Evolutionary conservation across 2,797 vertebrate genomes (phyloP).

Genomic region (Coreius guichenoti): DNA sequence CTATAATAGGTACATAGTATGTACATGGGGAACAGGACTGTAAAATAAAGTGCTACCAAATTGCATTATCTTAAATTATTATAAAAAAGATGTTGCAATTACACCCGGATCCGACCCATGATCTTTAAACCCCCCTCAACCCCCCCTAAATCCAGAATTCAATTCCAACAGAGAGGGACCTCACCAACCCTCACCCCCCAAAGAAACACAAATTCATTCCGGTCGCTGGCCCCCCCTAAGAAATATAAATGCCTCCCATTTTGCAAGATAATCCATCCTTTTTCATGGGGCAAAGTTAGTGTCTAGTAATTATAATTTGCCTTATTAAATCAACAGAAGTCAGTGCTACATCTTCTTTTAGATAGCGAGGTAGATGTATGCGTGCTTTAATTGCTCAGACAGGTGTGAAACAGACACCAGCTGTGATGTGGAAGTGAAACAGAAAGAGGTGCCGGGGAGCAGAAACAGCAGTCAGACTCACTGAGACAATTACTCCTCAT

Average conservation of each 20-base stretch:
- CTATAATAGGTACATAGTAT: too few species aligned
- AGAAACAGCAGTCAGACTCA: constrained; percentile 38
- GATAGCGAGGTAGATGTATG: constrained; percentile 7
- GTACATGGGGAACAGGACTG: too few species aligned
- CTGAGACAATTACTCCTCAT: constrained; percentile 56
- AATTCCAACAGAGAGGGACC: too few species aligned
- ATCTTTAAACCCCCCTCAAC: too few species aligned
- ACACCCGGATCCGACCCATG: too few species aligned
- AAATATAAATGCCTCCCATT: not conserved
- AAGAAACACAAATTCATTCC: too few species aligned
- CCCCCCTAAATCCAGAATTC: too few species aligned
- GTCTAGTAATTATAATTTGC: not conserved
- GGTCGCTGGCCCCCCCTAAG: too few species aligned
- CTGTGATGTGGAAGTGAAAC: constrained; percentile 17
- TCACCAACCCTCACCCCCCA: too few species aligned
- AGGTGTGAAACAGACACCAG: constrained; percentile 51
- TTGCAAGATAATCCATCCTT: not conserved
- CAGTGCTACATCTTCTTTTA: not conserved
- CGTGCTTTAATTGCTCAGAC: constrained; percentile 47
- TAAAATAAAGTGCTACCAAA: too few species aligned
- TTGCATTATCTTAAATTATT: too few species aligned
- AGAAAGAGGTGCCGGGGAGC: constrained; percentile 16
- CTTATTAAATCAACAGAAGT: constrained; percentile 9
- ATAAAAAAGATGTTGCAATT: too few species aligned
- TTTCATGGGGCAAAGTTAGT: not conserved